phyloP scores from a whole-genome alignment of 2,888 invertebrate species.

The Luperina testacea region DNA sequence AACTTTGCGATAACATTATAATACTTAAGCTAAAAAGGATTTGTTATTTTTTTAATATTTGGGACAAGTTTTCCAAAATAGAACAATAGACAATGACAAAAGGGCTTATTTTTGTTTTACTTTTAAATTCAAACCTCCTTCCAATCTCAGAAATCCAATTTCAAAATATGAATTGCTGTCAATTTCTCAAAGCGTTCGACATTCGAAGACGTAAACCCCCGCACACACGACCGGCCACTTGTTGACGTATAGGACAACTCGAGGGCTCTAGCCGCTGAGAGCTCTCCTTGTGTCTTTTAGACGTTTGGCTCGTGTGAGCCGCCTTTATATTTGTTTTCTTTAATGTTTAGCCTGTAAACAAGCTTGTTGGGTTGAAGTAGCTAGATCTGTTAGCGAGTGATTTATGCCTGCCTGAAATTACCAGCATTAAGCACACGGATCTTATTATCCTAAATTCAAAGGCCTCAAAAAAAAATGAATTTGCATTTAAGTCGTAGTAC shows the following conservation, averaged over 20 bases:
- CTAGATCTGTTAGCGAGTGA: constrained; percentile 1
- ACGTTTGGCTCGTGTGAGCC: constrained; percentile 63
- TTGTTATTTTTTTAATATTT: constrained; percentile 12
- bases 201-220: constrained; percentile 65
- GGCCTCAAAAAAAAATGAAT: not conserved
- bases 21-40: constrained; percentile 38
- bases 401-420: constrained; percentile 6
- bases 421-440: not conserved
- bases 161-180: constrained; percentile 13
- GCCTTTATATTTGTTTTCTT: constrained; percentile 60
- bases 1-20: constrained; percentile 49
- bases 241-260: constrained; percentile 80
- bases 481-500: not conserved
- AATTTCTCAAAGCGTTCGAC: constrained; percentile 51
- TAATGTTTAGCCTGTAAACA: constrained; percentile 44
- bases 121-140: not conserved
- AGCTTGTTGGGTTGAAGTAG: constrained; percentile 9
- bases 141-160: constrained; percentile 2
- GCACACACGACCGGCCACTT: constrained; percentile 83
- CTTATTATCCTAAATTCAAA: not conserved
- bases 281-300: constrained; percentile 83
- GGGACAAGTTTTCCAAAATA: not conserved
- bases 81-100: not conserved
- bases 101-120: not conserved
- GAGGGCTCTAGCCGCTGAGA: constrained; percentile 82